phyloP scores from a whole-genome alignment of 30 jellyfish, hydroid and myxozoan species.

The Phacellophora camtschatica region DNA sequence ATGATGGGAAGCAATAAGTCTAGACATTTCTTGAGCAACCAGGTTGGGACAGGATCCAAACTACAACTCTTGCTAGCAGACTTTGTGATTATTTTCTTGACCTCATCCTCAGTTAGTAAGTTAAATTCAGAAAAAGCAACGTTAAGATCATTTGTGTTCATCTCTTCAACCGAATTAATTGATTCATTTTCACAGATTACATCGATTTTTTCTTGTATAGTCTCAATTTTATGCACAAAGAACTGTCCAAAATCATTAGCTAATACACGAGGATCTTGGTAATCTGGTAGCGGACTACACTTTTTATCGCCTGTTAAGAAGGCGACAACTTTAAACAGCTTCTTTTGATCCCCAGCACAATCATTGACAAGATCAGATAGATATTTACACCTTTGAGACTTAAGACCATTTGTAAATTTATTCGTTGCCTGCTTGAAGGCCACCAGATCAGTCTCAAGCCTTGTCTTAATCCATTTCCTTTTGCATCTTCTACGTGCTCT shows the following conservation, averaged over 20 bases:
- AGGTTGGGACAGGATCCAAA: constrained; percentile 40
- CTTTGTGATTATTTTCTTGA: constrained; percentile 16
- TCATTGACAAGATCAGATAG: constrained; percentile 23
- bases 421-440: constrained; percentile 34
- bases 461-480: constrained; percentile 16
- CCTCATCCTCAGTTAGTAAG: constrained; percentile 40
- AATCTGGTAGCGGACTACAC: constrained; percentile 14
- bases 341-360: constrained; percentile 47
- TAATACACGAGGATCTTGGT: background rate
- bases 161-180: background rate
- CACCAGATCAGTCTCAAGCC: constrained; percentile 1
- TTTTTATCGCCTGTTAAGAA: constrained; percentile 21
- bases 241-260: constrained; percentile 43
- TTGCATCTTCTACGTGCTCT: constrained; percentile 11
- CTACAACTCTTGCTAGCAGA: constrained; percentile 22
- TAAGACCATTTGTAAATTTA: background rate
- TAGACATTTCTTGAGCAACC: constrained; percentile 37
- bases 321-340: constrained; percentile 32
- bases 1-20: constrained; percentile 31
- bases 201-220: constrained; percentile 8
- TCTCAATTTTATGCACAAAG: constrained; percentile 39
- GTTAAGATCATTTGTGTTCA: background rate
- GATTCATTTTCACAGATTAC: constrained; percentile 3
- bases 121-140: constrained; percentile 6
- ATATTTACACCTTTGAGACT: constrained; percentile 21